Evolutionary conservation across 2,797 vertebrate species (phyloP).

Genomic region (Sebastes kiyomatsui): DNA sequence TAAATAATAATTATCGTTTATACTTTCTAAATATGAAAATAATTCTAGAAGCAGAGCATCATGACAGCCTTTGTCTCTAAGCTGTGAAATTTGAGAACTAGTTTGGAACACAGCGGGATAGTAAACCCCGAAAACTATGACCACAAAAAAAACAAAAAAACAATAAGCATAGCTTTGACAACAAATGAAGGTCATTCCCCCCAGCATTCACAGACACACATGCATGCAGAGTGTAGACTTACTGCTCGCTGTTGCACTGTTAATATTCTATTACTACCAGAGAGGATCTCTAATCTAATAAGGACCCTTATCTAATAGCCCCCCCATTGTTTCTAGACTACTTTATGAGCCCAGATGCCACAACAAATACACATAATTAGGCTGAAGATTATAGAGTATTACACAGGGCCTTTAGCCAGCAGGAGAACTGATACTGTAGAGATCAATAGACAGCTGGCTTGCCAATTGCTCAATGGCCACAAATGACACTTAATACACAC

Average conservation of each 20-base stretch:
- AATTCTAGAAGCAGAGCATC: not conserved
- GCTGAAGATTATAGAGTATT: constrained; percentile 37
- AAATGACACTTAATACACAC: constrained; percentile 40
- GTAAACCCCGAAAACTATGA: not conserved
- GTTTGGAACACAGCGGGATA: not conserved
- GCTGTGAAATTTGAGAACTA: not conserved
- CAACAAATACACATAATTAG: constrained; percentile 36
- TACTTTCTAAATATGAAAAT: not conserved
- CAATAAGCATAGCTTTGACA: not conserved
- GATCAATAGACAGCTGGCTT: constrained; percentile 51
- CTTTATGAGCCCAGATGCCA: constrained; percentile 20
- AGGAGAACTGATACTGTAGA: constrained; percentile 39
- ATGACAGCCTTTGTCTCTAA: not conserved
- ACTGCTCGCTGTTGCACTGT: constrained; percentile 15
- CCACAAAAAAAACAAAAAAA: not conserved
- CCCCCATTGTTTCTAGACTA: constrained; percentile 21
- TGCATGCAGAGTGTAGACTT: not conserved
- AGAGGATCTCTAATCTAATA: constrained; percentile 50
- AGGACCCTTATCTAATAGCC: constrained; percentile 48
- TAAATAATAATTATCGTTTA: not conserved
- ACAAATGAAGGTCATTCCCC: not conserved
- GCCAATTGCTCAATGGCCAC: constrained; percentile 39
- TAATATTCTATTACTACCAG: constrained; percentile 28
- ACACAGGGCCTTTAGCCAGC: constrained; percentile 21
- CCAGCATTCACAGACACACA: not conserved